phyloP scores from a whole-genome alignment of 2,113 vertebrate genomes.

The Oryctolagus cuniculus region mOryCun1.1 NC_091442.1:67539001-67539500 shows the following conservation, averaged over 20 bases:
- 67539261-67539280: slow-evolving; percentile 55
- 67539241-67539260: slow-evolving; percentile 78
- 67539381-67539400: slow-evolving; percentile 50
- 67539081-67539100: slow-evolving; percentile 2
- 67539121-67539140: slow-evolving; percentile 72
- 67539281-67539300: slow-evolving; percentile 49
- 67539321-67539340: slow-evolving; percentile 14
- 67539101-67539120: slow-evolving; percentile 4
- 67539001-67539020: slow-evolving; percentile 60
- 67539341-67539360: slow-evolving; percentile 5
- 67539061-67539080: slow-evolving; percentile 50
- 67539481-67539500: slow-evolving; percentile 63
- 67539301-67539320: background rate
- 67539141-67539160: slow-evolving; percentile 73
- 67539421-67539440: slow-evolving; percentile 38
- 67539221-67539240: slow-evolving; percentile 56
- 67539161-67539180: slow-evolving; percentile 70
- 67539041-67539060: slow-evolving; percentile 36
- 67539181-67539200: slow-evolving; percentile 62
- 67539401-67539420: slow-evolving; percentile 40
- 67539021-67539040: slow-evolving; percentile 10
- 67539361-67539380: background rate
- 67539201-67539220: slow-evolving; percentile 67
- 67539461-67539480: background rate
- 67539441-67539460: slow-evolving; percentile 45